Conservation (phyloP, 2,113 vertebrate species). For the Nipponia nippon region DNA sequence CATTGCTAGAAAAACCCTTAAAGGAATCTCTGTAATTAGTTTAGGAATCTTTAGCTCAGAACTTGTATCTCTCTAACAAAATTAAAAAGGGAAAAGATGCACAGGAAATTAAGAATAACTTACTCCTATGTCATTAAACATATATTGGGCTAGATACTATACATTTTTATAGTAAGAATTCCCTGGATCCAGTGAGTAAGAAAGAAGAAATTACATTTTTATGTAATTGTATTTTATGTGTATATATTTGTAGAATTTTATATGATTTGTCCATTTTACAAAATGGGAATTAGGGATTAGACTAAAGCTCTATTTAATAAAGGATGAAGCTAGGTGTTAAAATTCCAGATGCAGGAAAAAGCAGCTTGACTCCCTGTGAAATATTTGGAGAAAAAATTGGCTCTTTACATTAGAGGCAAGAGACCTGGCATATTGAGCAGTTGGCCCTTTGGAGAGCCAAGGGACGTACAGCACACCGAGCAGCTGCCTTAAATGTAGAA, state of each 20-base stretch:
- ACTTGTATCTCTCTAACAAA: not conserved
- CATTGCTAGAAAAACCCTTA: not conserved
- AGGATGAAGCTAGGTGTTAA: not conserved
- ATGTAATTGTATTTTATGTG: not conserved
- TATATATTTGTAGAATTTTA: not conserved
- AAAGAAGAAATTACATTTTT: not conserved
- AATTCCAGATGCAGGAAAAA: not conserved
- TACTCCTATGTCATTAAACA: not conserved
- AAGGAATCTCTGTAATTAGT: not conserved
- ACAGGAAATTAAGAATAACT: not conserved
- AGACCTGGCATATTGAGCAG: accelerated
- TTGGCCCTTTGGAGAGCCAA: not conserved
- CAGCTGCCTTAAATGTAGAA: not conserved
- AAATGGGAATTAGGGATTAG: not conserved
- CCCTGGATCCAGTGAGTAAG: not conserved
- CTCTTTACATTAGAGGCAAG: not conserved
- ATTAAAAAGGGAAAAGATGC: not conserved
- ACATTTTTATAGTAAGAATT: not conserved
- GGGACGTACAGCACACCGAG: not conserved
- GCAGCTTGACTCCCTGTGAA: not conserved
- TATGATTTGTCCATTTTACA: not conserved
- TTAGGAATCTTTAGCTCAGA: not conserved
- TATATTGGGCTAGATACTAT: not conserved
- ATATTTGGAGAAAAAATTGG: not conserved
- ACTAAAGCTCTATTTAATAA: not conserved